A percentile compares a stretch with the other conserved stretches of the same genome.
Evolutionary conservation across 2,888 invertebrate species (phyloP).

Genomic region (Coenonympha glycerion): DNA sequence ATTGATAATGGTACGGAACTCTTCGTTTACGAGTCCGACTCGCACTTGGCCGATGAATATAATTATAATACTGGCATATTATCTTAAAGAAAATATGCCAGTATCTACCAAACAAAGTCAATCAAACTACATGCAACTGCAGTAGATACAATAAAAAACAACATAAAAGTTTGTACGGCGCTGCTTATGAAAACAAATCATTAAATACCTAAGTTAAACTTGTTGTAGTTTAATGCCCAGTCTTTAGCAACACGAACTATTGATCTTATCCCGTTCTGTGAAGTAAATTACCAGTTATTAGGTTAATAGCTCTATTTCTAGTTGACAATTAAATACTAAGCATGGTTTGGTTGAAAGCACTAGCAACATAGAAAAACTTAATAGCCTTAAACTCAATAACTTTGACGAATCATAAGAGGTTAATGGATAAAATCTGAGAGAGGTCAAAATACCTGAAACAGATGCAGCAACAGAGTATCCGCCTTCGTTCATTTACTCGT

Average conservation of each 20-base stretch:
- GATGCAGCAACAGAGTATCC: too few species aligned
- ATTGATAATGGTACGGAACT: too few species aligned
- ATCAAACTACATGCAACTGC: neutral
- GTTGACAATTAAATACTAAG: neutral
- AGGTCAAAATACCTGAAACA: too few species aligned
- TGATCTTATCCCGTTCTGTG: slow-evolving; percentile 4
- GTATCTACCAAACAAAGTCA: too few species aligned
- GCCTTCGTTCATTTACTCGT: too few species aligned
- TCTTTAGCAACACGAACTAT: slow-evolving; percentile 6
- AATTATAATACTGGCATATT: too few species aligned
- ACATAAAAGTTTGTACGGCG: neutral
- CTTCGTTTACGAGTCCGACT: too few species aligned
- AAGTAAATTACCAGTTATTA: slow-evolving; percentile 7
- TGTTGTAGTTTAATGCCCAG: neutral
- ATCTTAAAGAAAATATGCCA: too few species aligned
- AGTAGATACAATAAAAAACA: neutral
- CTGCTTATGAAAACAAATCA: neutral
- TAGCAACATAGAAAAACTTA: neutral
- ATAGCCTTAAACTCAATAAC: too few species aligned
- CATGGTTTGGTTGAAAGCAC: neutral
- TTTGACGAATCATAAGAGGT: too few species aligned
- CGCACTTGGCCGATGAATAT: too few species aligned
- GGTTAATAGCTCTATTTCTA: slow-evolving; percentile 3
- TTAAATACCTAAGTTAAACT: neutral
- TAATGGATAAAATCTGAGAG: too few species aligned